Evolutionary conservation across 2,888 invertebrate genomes (phyloP).

Genomic region (Orchesellides sinensis): DNA sequence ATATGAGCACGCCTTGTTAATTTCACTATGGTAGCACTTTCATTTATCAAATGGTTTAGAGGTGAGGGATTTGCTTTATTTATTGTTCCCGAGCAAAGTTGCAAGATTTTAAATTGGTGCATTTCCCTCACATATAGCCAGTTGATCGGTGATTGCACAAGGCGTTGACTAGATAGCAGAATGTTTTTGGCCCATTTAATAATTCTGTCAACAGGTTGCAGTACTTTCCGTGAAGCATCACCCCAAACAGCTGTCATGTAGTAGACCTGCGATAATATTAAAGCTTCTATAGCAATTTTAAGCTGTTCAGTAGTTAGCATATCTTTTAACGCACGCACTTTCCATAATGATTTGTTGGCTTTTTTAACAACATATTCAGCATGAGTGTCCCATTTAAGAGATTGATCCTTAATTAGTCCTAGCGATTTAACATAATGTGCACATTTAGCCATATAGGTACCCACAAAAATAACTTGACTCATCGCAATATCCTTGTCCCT

Average conservation of each 20-base stretch:
- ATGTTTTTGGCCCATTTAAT: neutral
- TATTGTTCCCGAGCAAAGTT: too few species aligned
- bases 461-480: neutral
- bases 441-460: neutral
- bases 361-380: neutral
- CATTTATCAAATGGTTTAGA: too few species aligned
- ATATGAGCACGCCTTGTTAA: too few species aligned
- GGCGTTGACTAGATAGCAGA: too few species aligned
- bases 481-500: neutral
- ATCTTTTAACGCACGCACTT: neutral
- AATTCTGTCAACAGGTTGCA: slow-evolving; percentile 2
- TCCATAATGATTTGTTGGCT: neutral
- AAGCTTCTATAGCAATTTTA: neutral
- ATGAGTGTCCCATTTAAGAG: neutral
- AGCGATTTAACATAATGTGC: neutral
- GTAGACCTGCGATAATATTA: neutral
- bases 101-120: too few species aligned
- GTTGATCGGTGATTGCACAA: too few species aligned
- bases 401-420: slow-evolving; percentile 9
- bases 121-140: too few species aligned
- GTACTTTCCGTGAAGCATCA: too few species aligned
- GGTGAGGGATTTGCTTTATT: too few species aligned
- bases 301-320: neutral
- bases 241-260: slow-evolving; percentile 24
- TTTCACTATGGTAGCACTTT: too few species aligned